Evolutionary conservation across 2,888 invertebrate genomes (phyloP), one percentile per base, ranked within the genome.

Genomic region (Brachylomia viminalis): DNA sequence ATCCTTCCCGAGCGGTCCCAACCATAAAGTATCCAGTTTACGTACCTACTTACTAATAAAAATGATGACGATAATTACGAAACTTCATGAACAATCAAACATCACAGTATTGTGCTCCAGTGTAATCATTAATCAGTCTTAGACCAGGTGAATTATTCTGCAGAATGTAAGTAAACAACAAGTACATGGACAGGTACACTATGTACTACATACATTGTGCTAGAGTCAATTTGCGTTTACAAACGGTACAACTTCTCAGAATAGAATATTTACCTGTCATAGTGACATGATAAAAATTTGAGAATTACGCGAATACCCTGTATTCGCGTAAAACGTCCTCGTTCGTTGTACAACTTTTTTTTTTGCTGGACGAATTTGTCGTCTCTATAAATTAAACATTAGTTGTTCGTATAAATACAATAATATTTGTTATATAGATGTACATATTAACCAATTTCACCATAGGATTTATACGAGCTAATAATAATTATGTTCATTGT

Each of bases 251-350:
- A 62, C 27, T 33, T 70, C 27, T 70, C 47, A 47, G 45, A 74
- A 68, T 64, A 70, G 10, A 64, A 59, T 59, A 70, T 72, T 23
- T 82, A 73, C 30, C 66, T 77, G 58, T 71, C 62, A 82, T 45
- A 54, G 64, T 68, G 68, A 74, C 52, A 68, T 59, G 73, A 56
- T 49, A 67, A 62, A 62, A 67, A 77, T 82, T 76, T 72, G 15
- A n/a, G n/a, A n/a, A n/a, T n/a, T n/a, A n/a, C n/a, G n/a, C n/a
- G n/a, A n/a, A n/a, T n/a, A n/a, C n/a, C n/a, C n/a, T n/a, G 56
- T 74, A 65, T 68, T 77, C 71, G 52, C 6, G 23, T 65, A 68
- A 71, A 68, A 77, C 1, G 33, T 52, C 20, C 20, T 47, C 56
- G 38, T 30, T 20, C 15, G 17, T 49, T n/a, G 13, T n/a, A 45